Evolutionary conservation across 2,888 invertebrate species (phyloP).

Genomic region (Pachliopta kotzebuea): DNA sequence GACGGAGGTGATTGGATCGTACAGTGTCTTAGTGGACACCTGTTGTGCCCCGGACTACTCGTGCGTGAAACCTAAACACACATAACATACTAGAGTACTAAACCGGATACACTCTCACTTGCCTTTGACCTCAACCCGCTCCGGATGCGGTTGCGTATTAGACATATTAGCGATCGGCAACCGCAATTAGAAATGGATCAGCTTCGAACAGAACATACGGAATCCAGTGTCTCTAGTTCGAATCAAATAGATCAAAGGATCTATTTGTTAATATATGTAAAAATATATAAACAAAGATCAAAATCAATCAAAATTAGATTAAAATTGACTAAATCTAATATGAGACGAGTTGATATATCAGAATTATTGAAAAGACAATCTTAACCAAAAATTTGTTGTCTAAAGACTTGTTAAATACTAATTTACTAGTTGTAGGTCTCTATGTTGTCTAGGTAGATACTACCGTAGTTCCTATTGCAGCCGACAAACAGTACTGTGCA

Average conservation of each 20-base stretch:
- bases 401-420: too few relatives aligned
- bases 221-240: neutral
- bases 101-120: constrained; percentile 40
- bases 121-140: constrained; percentile 38
- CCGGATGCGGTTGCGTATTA: constrained; percentile 24
- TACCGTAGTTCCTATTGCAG: too few relatives aligned
- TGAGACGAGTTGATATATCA: too few relatives aligned
- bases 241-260: neutral
- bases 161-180: constrained; percentile 17
- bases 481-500: too few relatives aligned
- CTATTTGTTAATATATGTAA: too few relatives aligned
- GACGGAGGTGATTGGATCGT: neutral
- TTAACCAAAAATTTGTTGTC: too few relatives aligned
- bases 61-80: constrained; percentile 23
- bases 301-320: too few relatives aligned
- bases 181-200: constrained; percentile 7
- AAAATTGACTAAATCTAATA: too few relatives aligned
- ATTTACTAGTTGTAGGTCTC: too few relatives aligned
- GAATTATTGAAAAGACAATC: too few relatives aligned
- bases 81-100: constrained; percentile 32
- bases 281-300: neutral
- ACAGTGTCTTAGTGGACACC: constrained; percentile 25
- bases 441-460: too few relatives aligned
- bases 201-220: neutral
- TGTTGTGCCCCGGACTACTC: constrained; percentile 21